Evolutionary conservation across 2,113 vertebrate species (phyloP).

Genomic region (Zosterops borbonicus): DNA sequence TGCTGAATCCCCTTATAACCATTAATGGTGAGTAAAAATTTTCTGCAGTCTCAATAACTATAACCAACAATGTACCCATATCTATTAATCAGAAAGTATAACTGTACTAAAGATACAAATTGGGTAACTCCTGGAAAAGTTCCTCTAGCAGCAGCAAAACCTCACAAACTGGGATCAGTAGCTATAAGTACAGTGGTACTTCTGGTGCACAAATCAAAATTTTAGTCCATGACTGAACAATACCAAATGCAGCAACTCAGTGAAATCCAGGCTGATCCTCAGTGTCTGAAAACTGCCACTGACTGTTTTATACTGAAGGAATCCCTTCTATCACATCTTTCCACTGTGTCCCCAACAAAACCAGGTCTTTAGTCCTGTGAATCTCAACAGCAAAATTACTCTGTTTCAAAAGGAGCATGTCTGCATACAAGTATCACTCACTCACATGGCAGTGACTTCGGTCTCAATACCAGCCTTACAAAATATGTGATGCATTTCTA

Average conservation of each 20-base stretch:
- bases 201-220: not conserved
- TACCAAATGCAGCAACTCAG: not conserved
- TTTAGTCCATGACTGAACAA: not conserved
- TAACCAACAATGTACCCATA: not conserved
- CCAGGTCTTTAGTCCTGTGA: not conserved
- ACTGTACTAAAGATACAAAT: not conserved
- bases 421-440: fast-evolving
- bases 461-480: not conserved
- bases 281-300: not conserved
- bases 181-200: not conserved
- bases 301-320: not conserved
- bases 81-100: not conserved
- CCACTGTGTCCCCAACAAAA: not conserved
- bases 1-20: not conserved
- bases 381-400: not conserved
- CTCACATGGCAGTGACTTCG: not conserved
- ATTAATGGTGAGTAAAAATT: not conserved
- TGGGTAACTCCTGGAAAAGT: not conserved
- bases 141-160: not conserved
- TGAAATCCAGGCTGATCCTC: not conserved
- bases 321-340: not conserved
- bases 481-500: not conserved
- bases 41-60: not conserved
- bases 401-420: not conserved
- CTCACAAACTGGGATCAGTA: not conserved